Conservation (phyloP, 2,888 invertebrate species). For the Eremobia ochroleuca region DNA sequence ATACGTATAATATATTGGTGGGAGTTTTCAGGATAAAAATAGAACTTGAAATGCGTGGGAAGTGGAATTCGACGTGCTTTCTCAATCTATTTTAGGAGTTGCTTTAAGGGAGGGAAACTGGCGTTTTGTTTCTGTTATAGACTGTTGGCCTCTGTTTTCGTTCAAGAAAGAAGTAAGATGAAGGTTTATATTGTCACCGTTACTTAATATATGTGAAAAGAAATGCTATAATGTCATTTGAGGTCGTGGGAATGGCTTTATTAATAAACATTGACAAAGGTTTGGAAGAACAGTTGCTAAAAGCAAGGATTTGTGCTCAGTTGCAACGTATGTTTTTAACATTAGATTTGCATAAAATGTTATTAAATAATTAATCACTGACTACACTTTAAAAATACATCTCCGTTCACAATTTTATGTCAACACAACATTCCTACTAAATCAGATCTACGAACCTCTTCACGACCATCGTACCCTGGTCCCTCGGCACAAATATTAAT, state of each 20-base stretch:
- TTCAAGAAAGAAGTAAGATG: background rate
- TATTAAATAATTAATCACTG: no score
- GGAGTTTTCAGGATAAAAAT: conserved; percentile 34
- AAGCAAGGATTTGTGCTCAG: background rate
- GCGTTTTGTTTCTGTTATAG: background rate
- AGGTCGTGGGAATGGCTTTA: background rate
- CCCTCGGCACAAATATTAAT: conserved; percentile 73
- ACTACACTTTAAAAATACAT: background rate
- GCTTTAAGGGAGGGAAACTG: background rate
- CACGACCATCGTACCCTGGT: conserved; percentile 43
- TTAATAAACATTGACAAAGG: background rate
- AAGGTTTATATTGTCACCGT: background rate
- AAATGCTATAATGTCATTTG: background rate
- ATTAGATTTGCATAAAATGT: background rate
- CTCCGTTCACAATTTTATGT: background rate
- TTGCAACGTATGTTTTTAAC: background rate
- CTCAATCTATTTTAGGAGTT: background rate
- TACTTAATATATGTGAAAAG: background rate
- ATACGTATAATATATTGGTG: conserved; percentile 33
- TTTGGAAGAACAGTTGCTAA: background rate
- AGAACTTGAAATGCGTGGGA: conserved; percentile 13
- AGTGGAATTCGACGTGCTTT: background rate
- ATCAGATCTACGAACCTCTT: conserved; percentile 15
- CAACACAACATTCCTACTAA: conserved; percentile 11
- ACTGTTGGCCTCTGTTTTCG: background rate